These are phyloP conservation scores for Enteromius mattozi DNA, from an alignment of 2,797 vertebrate genomes.

Conservation along the genomic window DNA sequence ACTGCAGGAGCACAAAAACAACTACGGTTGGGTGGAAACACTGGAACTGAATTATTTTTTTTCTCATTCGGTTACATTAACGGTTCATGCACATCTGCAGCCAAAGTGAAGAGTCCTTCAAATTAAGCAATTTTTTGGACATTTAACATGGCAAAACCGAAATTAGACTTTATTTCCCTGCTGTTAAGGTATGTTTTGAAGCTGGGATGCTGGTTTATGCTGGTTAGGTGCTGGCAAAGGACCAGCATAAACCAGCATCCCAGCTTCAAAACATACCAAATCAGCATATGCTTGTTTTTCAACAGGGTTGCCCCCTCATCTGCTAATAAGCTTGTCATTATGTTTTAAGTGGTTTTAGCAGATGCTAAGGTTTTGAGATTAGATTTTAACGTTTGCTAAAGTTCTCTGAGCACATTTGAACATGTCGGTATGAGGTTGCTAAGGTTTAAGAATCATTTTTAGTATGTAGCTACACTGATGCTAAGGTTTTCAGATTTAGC, in stretches of 20 bases:
- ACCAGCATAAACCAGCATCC: too few relatives aligned
- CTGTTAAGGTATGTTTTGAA: too few relatives aligned
- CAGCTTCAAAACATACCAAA: too few relatives aligned
- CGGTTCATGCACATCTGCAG: neutral
- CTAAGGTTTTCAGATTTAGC: neutral
- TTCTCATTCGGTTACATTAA: neutral
- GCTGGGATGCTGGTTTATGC: too few relatives aligned
- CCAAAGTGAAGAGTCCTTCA: neutral
- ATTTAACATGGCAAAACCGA: neutral
- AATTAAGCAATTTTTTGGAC: neutral
- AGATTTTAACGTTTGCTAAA: neutral
- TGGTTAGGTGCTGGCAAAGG: too few relatives aligned
- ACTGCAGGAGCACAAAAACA: slow-evolving; percentile 52
- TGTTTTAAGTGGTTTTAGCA: neutral
- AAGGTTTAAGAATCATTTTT: neutral
- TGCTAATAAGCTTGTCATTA: neutral
- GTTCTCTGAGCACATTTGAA: neutral
- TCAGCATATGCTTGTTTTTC: too few relatives aligned
- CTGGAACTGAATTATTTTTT: neutral
- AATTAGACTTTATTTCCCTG: neutral
- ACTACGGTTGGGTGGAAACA: slow-evolving; percentile 6
- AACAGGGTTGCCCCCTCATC: neutral
- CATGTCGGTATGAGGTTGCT: neutral
- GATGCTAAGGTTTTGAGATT: neutral
- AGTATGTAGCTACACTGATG: neutral